phyloP scores from a whole-genome alignment of 2,797 vertebrate genomes.

The Ceryle rudis region DNA sequence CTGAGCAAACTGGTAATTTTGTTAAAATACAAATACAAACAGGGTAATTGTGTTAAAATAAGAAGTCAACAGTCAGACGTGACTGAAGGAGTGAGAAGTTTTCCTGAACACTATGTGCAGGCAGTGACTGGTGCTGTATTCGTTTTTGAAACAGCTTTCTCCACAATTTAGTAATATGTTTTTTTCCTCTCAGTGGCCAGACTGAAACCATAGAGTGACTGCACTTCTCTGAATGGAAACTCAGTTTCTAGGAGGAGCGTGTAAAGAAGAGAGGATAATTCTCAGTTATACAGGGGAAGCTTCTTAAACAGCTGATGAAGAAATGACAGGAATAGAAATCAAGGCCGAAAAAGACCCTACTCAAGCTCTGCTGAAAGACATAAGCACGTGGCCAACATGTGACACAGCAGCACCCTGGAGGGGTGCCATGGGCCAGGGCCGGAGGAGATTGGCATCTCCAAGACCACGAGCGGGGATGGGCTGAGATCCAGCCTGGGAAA shows the following conservation, averaged over 20 bases:
- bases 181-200: not conserved
- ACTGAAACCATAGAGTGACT: not conserved
- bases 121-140: not conserved
- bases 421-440: not conserved
- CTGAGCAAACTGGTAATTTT: not conserved
- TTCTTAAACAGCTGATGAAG: not conserved
- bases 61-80: not conserved
- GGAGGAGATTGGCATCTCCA: not conserved
- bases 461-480: not conserved
- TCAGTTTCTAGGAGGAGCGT: not conserved
- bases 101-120: not conserved
- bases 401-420: not conserved
- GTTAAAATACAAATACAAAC: slow-evolving; percentile 25
- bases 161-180: not conserved
- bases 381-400: fast-evolving
- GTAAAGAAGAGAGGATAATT: not conserved
- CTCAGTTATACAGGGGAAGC: not conserved
- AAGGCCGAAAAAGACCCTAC: not conserved
- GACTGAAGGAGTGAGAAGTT: not conserved
- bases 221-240: not conserved
- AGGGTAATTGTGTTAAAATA: not conserved
- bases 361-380: not conserved
- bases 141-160: not conserved
- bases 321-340: not conserved
- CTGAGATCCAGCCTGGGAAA: not conserved